phyloP scores from a whole-genome alignment of 2,113 vertebrate genomes.

The Poeciliopsis prolifica region DNA sequence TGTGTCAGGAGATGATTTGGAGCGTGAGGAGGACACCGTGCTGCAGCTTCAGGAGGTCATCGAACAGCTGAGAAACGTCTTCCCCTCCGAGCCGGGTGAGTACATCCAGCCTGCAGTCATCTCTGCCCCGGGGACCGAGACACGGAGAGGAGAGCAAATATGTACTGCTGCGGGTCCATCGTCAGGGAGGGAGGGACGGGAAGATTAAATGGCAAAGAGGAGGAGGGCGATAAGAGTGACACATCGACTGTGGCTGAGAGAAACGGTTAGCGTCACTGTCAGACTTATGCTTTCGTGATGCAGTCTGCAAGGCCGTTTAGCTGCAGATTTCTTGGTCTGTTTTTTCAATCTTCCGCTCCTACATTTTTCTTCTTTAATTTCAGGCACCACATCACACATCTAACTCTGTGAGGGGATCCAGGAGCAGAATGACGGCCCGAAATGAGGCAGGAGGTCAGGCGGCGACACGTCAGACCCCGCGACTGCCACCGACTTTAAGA shows the following conservation, averaged over 20 bases:
- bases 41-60: slow-evolving; percentile 97
- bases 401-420: slow-evolving; percentile 47
- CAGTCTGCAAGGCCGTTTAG: slow-evolving; percentile 43
- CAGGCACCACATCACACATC: slow-evolving; percentile 75
- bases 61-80: slow-evolving; percentile 94
- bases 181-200: not conserved
- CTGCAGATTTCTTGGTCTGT: slow-evolving; percentile 25
- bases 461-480: slow-evolving; percentile 23
- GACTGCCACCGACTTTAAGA: too few species aligned
- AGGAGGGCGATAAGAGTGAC: slow-evolving; percentile 36
- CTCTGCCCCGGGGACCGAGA: slow-evolving; percentile 24
- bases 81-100: slow-evolving; percentile 84
- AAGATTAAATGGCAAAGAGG: slow-evolving; percentile 38
- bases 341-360: too few species aligned
- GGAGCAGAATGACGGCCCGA: slow-evolving; percentile 36
- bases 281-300: slow-evolving; percentile 39
- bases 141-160: slow-evolving; percentile 61
- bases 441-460: slow-evolving; percentile 42
- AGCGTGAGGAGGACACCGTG: slow-evolving; percentile 89
- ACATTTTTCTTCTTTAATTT: slow-evolving; percentile 32
- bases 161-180: slow-evolving; percentile 56
- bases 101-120: not conserved
- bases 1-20: slow-evolving; percentile 87
- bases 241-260: slow-evolving; percentile 12
- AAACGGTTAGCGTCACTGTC: slow-evolving; percentile 28